Conservation (phyloP, 2,113 vertebrate genomes). For the Dasyornis broadbenti region DNA sequence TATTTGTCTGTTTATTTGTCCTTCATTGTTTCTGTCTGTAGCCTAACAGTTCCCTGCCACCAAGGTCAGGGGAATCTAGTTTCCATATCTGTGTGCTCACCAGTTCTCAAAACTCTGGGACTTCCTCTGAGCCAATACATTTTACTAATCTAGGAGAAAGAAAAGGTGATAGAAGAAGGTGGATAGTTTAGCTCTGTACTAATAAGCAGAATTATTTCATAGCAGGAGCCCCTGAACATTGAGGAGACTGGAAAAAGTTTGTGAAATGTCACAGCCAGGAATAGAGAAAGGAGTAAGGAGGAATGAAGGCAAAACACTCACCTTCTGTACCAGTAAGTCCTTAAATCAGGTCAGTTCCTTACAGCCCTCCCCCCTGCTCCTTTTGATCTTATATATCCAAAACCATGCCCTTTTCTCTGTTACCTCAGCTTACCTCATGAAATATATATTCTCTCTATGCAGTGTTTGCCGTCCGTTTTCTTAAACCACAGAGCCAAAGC, state of each 20-base stretch:
- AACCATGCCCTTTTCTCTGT: background rate
- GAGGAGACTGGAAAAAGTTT: background rate
- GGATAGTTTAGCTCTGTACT: background rate
- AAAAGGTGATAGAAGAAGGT: background rate
- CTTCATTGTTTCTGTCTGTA: background rate
- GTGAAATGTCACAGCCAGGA: background rate
- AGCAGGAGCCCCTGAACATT: background rate
- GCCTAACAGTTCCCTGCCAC: background rate
- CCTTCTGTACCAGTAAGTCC: background rate
- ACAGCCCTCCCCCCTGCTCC: too few species aligned
- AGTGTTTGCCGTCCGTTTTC: background rate
- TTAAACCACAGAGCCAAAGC: background rate
- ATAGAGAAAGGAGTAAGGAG: background rate
- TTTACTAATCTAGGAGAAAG: background rate
- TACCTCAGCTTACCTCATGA: background rate
- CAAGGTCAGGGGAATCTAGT: background rate
- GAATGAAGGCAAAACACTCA: background rate
- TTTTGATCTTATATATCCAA: background rate
- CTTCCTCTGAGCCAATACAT: background rate
- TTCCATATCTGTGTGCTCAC: background rate
- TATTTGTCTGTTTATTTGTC: background rate
- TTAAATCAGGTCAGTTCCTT: background rate
- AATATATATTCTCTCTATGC: background rate
- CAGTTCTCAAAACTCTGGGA: background rate
- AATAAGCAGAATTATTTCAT: background rate